Conservation (phyloP, 23 tunicate species). For the Ascidia mentula region DNA sequence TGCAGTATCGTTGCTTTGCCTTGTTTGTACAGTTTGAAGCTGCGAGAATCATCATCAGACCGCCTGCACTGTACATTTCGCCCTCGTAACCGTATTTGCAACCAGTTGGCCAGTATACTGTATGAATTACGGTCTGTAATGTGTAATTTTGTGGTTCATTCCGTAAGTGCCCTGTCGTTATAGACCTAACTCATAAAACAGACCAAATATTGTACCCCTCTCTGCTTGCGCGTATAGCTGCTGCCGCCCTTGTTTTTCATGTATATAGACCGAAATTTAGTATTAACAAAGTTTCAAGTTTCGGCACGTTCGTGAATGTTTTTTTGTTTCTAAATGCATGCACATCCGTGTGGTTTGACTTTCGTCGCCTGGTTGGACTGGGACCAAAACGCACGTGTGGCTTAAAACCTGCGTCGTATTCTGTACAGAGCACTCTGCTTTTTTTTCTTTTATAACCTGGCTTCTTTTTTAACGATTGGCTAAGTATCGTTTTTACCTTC, state of each 20-base stretch:
- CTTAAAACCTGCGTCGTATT: not conserved
- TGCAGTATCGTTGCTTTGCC: not conserved
- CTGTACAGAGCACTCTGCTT: not conserved
- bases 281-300: slow-evolving; percentile 6
- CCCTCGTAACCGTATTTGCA: too few relatives aligned
- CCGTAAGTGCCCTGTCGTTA: too few relatives aligned
- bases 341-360: not conserved
- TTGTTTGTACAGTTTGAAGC: not conserved
- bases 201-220: too few relatives aligned
- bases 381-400: slow-evolving; percentile 3
- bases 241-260: not conserved
- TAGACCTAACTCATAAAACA: too few relatives aligned
- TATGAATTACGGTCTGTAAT: too few relatives aligned
- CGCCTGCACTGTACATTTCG: not conserved
- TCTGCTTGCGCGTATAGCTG: not conserved
- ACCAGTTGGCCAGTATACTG: too few relatives aligned
- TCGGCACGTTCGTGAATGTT: not conserved
- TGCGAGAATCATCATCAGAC: not conserved
- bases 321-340: not conserved
- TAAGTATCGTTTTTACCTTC: too few relatives aligned
- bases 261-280: slow-evolving; percentile 1
- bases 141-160: too few relatives aligned
- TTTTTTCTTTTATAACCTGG: not conserved
- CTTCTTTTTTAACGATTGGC: too few relatives aligned
- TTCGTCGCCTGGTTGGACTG: not conserved